A percentile compares a stretch with the other conserved stretches of the same genome.
phyloP scores from a whole-genome alignment of 2,797 vertebrate species.

The Pachyuromys duprasi region DNA sequence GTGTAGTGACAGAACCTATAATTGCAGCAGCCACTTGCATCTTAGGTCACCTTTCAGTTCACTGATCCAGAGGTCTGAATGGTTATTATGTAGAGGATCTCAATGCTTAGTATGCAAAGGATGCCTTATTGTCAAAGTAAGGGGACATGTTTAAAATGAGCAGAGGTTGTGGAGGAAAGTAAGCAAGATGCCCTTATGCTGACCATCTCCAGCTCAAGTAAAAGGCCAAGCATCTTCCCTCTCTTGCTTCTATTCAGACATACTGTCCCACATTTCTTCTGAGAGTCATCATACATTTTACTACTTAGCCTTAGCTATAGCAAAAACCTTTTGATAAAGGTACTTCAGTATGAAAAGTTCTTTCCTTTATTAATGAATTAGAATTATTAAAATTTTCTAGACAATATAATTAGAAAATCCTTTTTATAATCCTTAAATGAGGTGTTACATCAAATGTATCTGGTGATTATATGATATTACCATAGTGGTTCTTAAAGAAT shows the following conservation, averaged over 20 bases:
- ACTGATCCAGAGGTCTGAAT: background rate
- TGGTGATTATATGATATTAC: background rate
- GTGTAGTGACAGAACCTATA: background rate
- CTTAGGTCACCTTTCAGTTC: conserved; percentile 24
- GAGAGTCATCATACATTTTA: background rate
- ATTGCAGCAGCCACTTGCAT: background rate
- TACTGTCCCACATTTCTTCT: background rate
- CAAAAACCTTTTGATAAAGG: background rate
- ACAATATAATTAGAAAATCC: background rate
- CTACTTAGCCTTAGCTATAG: background rate
- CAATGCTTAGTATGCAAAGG: background rate
- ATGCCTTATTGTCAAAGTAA: background rate
- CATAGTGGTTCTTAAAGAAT: background rate
- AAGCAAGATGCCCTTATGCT: background rate
- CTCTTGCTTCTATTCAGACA: background rate
- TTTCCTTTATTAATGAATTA: conserved; percentile 37
- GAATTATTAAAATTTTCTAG: background rate
- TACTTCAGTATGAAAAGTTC: background rate
- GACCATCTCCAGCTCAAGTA: background rate
- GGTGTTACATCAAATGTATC: background rate
- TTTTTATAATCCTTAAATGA: background rate
- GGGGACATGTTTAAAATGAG: background rate
- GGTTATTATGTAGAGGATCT: background rate
- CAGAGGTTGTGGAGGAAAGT: background rate
- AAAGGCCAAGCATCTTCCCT: background rate